Conservation (phyloP, 1,140 invertebrate species). For the Drosophila kikkawai region DNA sequence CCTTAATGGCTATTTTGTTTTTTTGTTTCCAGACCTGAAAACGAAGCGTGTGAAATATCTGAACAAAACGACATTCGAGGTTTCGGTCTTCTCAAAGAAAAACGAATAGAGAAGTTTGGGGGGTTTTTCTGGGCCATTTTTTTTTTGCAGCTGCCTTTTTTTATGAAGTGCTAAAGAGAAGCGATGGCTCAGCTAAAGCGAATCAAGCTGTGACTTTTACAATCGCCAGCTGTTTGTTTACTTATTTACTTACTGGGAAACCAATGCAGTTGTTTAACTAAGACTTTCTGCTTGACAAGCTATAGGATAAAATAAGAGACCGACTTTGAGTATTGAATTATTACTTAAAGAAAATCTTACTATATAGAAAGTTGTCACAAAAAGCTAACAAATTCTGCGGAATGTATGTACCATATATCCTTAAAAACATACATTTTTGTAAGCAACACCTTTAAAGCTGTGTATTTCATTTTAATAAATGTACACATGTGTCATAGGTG, state of each 20-base stretch:
- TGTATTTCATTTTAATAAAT: neutral
- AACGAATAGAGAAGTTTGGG: constrained; percentile 8
- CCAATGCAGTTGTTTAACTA: constrained; percentile 53
- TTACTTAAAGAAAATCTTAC: no score
- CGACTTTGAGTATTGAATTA: neutral
- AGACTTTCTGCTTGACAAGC: constrained; percentile 9
- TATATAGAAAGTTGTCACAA: neutral
- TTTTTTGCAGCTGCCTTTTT: constrained; percentile 35
- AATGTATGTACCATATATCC: neutral
- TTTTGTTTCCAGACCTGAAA: neutral
- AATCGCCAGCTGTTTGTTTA: constrained; percentile 62
- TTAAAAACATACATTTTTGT: neutral
- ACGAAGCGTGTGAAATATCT: constrained; percentile 30
- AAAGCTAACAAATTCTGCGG: neutral
- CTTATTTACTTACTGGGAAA: constrained; percentile 44
- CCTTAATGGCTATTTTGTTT: constrained; percentile 4
- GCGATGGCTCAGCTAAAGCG: constrained; percentile 55
- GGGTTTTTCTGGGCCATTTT: constrained; percentile 20
- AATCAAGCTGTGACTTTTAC: constrained; percentile 50
- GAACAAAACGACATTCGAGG: constrained; percentile 6
- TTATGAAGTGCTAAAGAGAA: constrained; percentile 35
- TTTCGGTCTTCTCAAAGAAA: constrained; percentile 1
- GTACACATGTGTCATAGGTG: neutral
- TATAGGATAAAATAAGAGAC: constrained; percentile 7
- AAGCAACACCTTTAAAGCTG: neutral